A percentile compares a stretch with the other conserved stretches of the same genome.
Evolutionary conservation across 2,113 vertebrate genomes (phyloP).

Genomic region (Esox niger): DNA sequence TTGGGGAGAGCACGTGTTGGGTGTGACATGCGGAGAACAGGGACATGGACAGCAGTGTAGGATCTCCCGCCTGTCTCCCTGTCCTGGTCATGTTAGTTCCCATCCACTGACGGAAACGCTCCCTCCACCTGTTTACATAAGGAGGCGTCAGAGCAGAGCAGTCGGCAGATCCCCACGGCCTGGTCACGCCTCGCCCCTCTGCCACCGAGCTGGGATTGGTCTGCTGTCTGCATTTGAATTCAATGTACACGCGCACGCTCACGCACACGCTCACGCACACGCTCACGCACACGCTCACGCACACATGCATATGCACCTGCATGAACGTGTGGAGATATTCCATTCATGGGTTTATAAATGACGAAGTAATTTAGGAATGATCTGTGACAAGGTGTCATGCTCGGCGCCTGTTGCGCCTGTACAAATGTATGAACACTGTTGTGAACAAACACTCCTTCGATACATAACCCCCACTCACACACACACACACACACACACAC

Average conservation of each 20-base stretch:
- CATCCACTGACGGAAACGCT: background rate
- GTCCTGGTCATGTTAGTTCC: background rate
- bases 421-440: constrained; percentile 2
- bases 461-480: background rate
- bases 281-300: constrained; percentile 7
- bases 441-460: background rate
- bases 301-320: background rate
- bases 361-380: too few species aligned
- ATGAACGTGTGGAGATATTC: background rate
- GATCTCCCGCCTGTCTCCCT: background rate
- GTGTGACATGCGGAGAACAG: background rate
- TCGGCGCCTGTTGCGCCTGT: too few species aligned
- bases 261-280: constrained; percentile 6
- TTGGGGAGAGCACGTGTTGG: background rate
- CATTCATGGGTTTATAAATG: too few species aligned
- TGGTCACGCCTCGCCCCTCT: constrained; percentile 13
- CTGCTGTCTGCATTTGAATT: background rate
- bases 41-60: background rate
- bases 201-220: background rate
- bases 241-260: background rate
- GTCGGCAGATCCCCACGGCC: constrained; percentile 6
- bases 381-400: too few species aligned
- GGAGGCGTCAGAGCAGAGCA: background rate
- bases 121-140: background rate
- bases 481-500: background rate